Evolutionary conservation across 1,140 invertebrate species (phyloP), one percentile per base, ranked within the genome.

Genomic region (Megalopta genalis): DNA sequence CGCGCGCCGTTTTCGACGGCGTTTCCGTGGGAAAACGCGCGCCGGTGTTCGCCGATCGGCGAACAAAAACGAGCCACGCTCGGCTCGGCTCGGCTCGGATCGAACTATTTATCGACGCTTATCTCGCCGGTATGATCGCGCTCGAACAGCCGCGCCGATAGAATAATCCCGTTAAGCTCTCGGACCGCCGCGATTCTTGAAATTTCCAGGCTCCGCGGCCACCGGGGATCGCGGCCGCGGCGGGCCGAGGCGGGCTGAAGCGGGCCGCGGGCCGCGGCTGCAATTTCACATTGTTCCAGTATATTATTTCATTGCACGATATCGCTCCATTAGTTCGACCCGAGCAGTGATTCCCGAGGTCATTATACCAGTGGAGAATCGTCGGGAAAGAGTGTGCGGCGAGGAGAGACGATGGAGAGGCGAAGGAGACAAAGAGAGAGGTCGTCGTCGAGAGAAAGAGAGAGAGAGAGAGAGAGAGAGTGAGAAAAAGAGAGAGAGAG

Each of bases 271-370:
- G 18, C 5, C 71, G 52, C 39, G 46, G 70, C 62, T 27, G 77
- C 73, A 79, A 79, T 77, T 81, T 70, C 79, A 49, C 66, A 70
- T 69, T 79, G 66, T 70, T 81, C 66, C 54, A 75, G 79, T 77
- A 65, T 81, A 81, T 81, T 81, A 81, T 81, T 81, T 81, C 74
- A 77, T 77, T 81, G 66, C 79, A 75, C 66, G 74, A 81, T 77
- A 65, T 77, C 60, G 79, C 74, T 81, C 79, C 79, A 81, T 81
- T 81, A 81, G 74, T 77, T 81, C 73, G 73, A 77, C 59, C 66
- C 65, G 74, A 81, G 74, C 73, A 69, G 59, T 81, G 79, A 81
- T 76, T 66, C 77, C 66, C 62, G 71, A 75, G 63, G 46, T 80
- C 46, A 52, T 71, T 83, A 54, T 63, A 75, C 39, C 64, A 72